phyloP scores from a whole-genome alignment of 2,113 vertebrate species.

The Elephas maximus region DNA sequence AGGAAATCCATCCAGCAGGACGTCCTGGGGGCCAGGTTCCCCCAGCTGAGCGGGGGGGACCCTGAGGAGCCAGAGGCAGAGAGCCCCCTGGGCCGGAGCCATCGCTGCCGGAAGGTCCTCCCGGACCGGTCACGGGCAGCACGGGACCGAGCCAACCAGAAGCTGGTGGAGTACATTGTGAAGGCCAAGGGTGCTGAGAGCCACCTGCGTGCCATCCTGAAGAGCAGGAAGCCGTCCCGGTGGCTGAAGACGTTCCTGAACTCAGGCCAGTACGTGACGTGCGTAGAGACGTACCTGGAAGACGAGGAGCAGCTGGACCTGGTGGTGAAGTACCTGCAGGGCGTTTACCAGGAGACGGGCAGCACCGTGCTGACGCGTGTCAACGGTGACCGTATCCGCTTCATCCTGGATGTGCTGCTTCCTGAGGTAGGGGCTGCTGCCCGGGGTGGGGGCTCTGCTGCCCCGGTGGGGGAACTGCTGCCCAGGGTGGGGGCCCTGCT shows the following conservation, averaged over 20 bases:
- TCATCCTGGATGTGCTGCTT: conserved; percentile 95
- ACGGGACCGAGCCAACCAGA: conserved; percentile 94
- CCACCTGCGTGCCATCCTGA: conserved; percentile 92
- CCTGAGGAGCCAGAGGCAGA: neutral
- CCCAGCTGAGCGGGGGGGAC: conserved; percentile 69
- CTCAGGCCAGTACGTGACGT: conserved; percentile 83
- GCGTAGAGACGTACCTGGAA: conserved; percentile 93
- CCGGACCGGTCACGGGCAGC: conserved; percentile 94
- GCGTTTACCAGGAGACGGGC: conserved; percentile 84
- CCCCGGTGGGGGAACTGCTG: conserved; percentile 78
- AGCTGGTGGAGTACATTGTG: conserved; percentile 94
- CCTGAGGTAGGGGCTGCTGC: conserved; percentile 91
- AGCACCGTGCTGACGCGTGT: conserved; percentile 35
- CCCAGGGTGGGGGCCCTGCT: neutral
- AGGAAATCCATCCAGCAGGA: conserved; percentile 89
- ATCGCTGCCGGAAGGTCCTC: conserved; percentile 89
- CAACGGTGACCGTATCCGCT: conserved; percentile 86
- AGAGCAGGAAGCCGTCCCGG: conserved; percentile 89
- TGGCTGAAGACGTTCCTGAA: conserved; percentile 92
- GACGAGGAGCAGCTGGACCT: conserved; percentile 94
- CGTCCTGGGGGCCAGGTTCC: conserved; percentile 85
- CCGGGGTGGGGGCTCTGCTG: fast-evolving
- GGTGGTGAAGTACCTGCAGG: conserved; percentile 92
- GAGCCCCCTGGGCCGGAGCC: conserved; percentile 54
- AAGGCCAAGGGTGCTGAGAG: conserved; percentile 90